These are phyloP conservation scores for Talpa occidentalis DNA, from an alignment of 2,113 vertebrate species.

Conservation along the genomic window DNA sequence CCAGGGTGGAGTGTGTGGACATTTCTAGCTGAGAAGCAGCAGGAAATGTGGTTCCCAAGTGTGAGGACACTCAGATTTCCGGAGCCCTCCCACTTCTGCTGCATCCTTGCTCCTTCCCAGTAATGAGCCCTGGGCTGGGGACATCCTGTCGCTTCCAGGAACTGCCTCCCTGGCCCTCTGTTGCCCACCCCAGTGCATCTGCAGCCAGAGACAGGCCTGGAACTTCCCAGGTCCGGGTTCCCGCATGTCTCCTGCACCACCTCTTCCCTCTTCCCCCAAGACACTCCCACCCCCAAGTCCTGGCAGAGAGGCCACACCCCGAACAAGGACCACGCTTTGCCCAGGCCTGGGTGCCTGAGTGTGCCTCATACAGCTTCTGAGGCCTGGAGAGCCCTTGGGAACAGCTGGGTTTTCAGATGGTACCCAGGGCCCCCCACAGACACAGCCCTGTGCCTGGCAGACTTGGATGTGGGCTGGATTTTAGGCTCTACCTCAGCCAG, in stretches of 20 bases:
- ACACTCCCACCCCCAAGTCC: neutral
- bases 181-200: neutral
- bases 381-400: neutral
- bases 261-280: neutral
- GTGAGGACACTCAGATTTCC: conserved; percentile 26
- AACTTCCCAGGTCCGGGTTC: neutral
- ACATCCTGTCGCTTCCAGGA: conserved; percentile 70
- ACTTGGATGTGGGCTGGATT: neutral
- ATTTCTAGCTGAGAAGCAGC: neutral
- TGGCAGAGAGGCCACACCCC: neutral
- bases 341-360: neutral
- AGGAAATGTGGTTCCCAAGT: conserved; percentile 17
- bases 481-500: neutral
- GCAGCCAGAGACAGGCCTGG: neutral
- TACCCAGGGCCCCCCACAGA: neutral
- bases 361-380: too few species aligned
- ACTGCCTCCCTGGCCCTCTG: neutral
- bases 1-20: neutral
- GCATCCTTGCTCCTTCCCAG: conserved; percentile 60
- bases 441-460: neutral
- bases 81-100: neutral
- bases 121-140: conserved; percentile 7
- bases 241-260: rapidly evolving
- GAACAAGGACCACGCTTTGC: neutral
- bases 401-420: neutral